Base-by-base conservation (phyloP, 2,888 invertebrate species). In the Eupithecia abbreviata region DNA sequence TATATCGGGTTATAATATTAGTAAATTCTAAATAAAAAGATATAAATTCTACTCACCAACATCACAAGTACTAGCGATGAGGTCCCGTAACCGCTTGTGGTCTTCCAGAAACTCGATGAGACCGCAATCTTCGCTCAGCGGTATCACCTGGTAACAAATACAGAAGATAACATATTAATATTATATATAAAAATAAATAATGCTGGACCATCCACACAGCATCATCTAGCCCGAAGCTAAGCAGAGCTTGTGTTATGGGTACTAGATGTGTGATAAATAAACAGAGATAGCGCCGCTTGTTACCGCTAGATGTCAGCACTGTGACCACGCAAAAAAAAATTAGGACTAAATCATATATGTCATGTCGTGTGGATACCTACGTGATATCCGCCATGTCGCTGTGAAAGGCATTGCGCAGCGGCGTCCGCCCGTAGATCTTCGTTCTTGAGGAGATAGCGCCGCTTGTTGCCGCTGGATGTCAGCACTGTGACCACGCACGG, bases 71-170 rank as follows among this genome's bases (percentile, higher is more conserved):
- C 79, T 82, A 0, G 79, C 71, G 18, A 93, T 86, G 15, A 93
- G 66, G 0, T 82, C 83, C 0, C 90, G 79, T 0, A 93, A 18
- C 3, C 89, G 83, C 2, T 84, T 83, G 76, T 90, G 87, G 7
- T 89, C 87, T 70, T 93, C 93, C 7, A 94, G 75, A 67, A 81
- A 93, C 80, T 93, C 90, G 1, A 93, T 90, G 0, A 94, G 84
- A 0, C 89, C 93, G 18, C 91, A 89, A 49, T 92, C 93, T 0
- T 88, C 90, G 4, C 89, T 84, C 5, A 93, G 51, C 0, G 88
- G 88, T 0, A 90, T 91, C 49, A 93, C 92, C 93, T 93, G 82
- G 65, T 13, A 62, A 62, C 10, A 62, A 12, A 62, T 12, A n/a
- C 0, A 62, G 6, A 51, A 6, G 47, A 1, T 51, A 51, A 51